Conservation (phyloP, 1,140 invertebrate species). For the Galleria mellonella region DNA sequence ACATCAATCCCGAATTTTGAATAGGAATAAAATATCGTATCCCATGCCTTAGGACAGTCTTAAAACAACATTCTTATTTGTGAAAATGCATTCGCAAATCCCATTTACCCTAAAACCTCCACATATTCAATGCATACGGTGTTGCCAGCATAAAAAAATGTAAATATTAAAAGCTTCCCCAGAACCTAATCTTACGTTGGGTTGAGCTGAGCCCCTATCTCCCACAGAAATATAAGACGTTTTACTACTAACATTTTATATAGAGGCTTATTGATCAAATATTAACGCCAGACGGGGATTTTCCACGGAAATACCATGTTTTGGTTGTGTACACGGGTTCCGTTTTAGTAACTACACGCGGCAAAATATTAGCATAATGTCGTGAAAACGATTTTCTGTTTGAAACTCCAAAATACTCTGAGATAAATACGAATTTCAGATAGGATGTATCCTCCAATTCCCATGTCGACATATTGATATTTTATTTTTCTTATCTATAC, state of each 20-base stretch:
- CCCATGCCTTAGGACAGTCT: no score
- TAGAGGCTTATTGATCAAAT: conserved; percentile 4
- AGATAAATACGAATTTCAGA: no score
- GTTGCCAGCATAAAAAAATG: conserved; percentile 4
- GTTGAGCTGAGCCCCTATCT: conserved; percentile 1
- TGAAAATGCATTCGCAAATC: conserved; percentile 3
- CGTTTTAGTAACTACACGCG: neutral
- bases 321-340: neutral
- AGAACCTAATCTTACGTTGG: conserved; percentile 1
- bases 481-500: no score
- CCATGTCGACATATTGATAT: no score
- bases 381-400: no score
- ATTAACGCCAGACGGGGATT: neutral
- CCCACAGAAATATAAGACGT: conserved; percentile 2
- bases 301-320: neutral
- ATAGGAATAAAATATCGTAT: no score
- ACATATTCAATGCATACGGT: neutral
- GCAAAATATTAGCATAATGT: no score
- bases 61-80: no score
- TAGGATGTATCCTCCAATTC: no score
- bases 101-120: neutral
- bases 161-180: conserved; percentile 5
- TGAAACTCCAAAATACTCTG: no score
- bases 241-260: conserved; percentile 4
- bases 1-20: no score